These are phyloP conservation scores for Macrosiphum euphorbiae DNA, from an alignment of 2,888 invertebrate species.

Conservation along the genomic window DNA sequence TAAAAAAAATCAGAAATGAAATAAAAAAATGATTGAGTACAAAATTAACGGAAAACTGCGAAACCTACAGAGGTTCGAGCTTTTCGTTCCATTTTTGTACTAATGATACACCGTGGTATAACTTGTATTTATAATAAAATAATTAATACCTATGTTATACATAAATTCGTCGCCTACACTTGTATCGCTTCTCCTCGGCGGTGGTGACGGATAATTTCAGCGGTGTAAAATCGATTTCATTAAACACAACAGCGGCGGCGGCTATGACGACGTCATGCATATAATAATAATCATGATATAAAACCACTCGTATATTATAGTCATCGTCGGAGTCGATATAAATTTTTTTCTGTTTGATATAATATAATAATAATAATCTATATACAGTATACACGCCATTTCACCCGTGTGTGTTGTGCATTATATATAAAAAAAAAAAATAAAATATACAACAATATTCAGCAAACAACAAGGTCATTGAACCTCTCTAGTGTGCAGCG, in stretches of 20 bases:
- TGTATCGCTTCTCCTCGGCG: not conserved
- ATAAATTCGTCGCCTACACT: not conserved
- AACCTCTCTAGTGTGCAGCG: constrained; percentile 38
- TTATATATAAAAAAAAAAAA: constrained; percentile 42
- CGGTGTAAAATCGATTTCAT: not conserved
- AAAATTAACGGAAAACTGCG: not conserved
- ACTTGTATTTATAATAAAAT: not conserved
- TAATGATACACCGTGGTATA: not conserved
- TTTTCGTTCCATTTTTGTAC: not conserved
- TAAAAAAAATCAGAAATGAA: not conserved
- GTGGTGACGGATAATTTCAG: not conserved
- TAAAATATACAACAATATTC: constrained; percentile 46
- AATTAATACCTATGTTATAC: not conserved
- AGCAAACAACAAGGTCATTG: constrained; percentile 63
- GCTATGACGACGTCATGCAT: not conserved
- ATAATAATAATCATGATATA: constrained; percentile 13
- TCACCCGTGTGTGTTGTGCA: not conserved
- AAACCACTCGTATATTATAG: constrained; percentile 15
- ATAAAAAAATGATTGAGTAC: not conserved
- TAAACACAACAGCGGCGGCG: not conserved
- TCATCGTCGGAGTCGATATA: not conserved
- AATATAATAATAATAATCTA: not conserved
- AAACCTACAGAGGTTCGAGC: not conserved
- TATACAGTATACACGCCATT: not conserved
- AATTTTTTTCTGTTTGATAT: not conserved